Evolutionary conservation across 2,113 vertebrate species (phyloP).

Genomic region (Dicaeum eximium): DNA sequence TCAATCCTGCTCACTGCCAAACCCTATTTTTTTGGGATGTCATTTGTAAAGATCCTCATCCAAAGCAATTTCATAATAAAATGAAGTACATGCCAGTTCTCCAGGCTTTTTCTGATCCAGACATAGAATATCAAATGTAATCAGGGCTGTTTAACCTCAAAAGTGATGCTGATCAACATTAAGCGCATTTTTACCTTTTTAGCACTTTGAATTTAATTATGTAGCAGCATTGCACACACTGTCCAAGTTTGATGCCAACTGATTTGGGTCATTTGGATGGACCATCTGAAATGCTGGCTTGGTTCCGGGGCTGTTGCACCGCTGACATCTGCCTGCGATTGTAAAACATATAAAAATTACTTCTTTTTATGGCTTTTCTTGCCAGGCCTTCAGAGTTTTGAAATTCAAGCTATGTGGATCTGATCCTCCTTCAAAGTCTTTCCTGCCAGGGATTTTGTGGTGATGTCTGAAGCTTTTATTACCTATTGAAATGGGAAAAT

Average conservation of each 20-base stretch:
- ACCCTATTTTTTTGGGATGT: background rate
- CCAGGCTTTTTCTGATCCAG: background rate
- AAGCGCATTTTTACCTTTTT: background rate
- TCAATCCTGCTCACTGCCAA: background rate
- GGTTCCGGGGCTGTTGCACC: background rate
- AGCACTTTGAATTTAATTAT: background rate
- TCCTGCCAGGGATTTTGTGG: background rate
- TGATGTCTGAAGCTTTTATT: background rate
- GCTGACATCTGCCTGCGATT: background rate
- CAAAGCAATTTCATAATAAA: background rate
- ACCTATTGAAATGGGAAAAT: background rate
- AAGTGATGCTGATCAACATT: background rate
- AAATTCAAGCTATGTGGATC: background rate
- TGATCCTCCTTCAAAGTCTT: background rate
- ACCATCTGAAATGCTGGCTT: background rate
- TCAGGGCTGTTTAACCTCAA: background rate
- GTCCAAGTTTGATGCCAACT: background rate
- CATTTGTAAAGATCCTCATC: background rate
- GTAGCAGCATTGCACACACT: background rate
- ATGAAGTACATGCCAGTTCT: background rate
- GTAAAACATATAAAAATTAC: background rate
- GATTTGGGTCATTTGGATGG: background rate
- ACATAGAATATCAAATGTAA: slow-evolving; percentile 7
- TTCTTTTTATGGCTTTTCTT: background rate
- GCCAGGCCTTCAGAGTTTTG: background rate